phyloP scores from a whole-genome alignment of 2,797 vertebrate genomes.

The Kryptolebias ocellatus region DNA sequence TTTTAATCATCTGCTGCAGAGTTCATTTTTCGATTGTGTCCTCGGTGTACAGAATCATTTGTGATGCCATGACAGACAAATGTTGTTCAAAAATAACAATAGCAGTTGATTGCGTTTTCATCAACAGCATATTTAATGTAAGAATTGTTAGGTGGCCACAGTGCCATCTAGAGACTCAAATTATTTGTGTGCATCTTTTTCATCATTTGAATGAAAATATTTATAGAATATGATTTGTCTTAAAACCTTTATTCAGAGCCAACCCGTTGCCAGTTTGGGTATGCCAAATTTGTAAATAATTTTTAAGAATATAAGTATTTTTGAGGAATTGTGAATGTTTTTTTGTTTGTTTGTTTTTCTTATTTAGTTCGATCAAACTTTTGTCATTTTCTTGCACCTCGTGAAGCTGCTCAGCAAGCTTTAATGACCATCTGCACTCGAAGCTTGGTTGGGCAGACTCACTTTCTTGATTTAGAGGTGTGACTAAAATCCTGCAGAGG shows the following conservation, averaged over 20 bases:
- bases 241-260: background rate
- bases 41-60: no score
- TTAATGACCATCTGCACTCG: background rate
- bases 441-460: background rate
- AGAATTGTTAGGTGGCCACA: slow-evolving; percentile 52
- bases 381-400: background rate
- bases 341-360: background rate
- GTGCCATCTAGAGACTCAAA: slow-evolving; percentile 60
- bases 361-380: background rate
- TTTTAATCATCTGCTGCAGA: background rate
- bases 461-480: slow-evolving; percentile 24
- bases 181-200: background rate
- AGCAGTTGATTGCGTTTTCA: slow-evolving; percentile 29
- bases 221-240: background rate
- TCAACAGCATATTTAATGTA: background rate
- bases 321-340: background rate
- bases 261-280: no score
- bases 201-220: background rate
- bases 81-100: slow-evolving; percentile 18
- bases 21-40: slow-evolving; percentile 1
- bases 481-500: slow-evolving; percentile 69
- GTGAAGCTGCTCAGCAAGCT: background rate
- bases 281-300: no score
- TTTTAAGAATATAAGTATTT: no score
- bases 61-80: background rate